These are phyloP conservation scores for Drosophila fulvimacula DNA, from an alignment of 2,888 invertebrate genomes.

Conservation along the genomic window DNA sequence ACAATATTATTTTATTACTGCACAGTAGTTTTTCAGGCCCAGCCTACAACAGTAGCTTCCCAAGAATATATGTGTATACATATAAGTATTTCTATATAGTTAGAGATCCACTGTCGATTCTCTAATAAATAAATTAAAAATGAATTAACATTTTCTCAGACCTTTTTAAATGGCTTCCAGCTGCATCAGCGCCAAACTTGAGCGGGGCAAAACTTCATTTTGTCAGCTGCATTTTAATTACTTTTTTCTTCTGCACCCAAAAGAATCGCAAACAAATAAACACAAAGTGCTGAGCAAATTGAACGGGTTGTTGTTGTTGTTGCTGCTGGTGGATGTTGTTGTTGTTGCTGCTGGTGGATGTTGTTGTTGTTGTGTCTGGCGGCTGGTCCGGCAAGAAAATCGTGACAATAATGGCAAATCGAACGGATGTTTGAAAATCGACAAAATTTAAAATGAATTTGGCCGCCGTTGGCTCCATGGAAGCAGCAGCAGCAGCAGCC, in stretches of 20 bases:
- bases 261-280: slow-evolving; percentile 34
- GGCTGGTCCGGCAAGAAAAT: slow-evolving; percentile 64
- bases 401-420: slow-evolving; percentile 78
- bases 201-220: slow-evolving; percentile 48
- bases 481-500: slow-evolving; percentile 3
- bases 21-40: too few relatives aligned
- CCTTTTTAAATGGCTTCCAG: slow-evolving; percentile 2
- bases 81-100: neutral
- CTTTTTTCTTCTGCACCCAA: slow-evolving; percentile 34
- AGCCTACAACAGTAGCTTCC: neutral
- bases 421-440: slow-evolving; percentile 72
- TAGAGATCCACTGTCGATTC: neutral
- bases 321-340: slow-evolving; percentile 3
- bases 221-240: slow-evolving; percentile 73
- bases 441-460: slow-evolving; percentile 63
- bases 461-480: slow-evolving; percentile 11
- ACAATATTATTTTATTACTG: too few relatives aligned
- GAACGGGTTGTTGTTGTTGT: slow-evolving; percentile 20
- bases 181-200: slow-evolving; percentile 22
- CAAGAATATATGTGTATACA: neutral
- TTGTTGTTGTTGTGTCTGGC: slow-evolving; percentile 48
- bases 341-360: slow-evolving; percentile 25
- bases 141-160: slow-evolving; percentile 7
- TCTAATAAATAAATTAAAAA: slow-evolving; percentile 5
- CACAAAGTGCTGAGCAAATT: slow-evolving; percentile 34